phyloP scores from a whole-genome alignment of 2,113 vertebrate species.

The Cricetomys ansorgei region DNA sequence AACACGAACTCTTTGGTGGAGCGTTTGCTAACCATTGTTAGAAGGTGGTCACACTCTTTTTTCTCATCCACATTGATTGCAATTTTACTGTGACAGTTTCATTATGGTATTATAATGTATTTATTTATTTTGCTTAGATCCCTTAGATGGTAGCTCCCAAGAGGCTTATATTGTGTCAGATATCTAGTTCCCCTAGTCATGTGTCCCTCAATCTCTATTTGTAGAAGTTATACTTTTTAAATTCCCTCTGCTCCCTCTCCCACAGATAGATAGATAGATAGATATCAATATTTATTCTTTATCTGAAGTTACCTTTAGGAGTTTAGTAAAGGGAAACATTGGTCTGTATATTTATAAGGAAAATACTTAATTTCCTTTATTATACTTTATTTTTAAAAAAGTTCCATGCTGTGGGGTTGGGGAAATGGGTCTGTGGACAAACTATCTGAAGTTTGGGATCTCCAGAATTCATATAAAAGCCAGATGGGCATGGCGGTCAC shows the following conservation, averaged over 20 bases:
- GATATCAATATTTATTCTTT: too few species aligned
- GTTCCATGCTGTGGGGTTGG: background rate
- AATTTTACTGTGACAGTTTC: conserved; percentile 31
- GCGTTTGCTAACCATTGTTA: background rate
- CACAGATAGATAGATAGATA: too few species aligned
- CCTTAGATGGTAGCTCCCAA: background rate
- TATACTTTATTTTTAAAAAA: background rate
- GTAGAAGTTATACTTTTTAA: background rate
- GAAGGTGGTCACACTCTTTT: background rate
- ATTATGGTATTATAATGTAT: background rate
- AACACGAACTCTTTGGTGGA: background rate
- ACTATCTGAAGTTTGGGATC: too few species aligned
- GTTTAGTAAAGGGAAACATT: background rate
- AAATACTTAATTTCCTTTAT: conserved; percentile 26
- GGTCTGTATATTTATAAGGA: background rate
- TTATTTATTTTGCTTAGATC: background rate
- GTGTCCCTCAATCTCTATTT: background rate
- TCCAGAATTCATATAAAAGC: background rate
- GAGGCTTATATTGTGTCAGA: background rate
- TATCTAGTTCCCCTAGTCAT: background rate
- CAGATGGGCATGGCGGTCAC: too few species aligned
- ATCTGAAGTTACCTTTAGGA: conserved; percentile 18
- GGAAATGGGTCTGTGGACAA: background rate
- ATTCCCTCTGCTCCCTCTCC: too few species aligned
- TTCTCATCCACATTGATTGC: background rate